A percentile compares a stretch with the other conserved stretches of the same genome.
These are phyloP conservation scores for Galerucella nymphaeae DNA, from an alignment of 2,888 invertebrate genomes.

Conservation along the genomic window DNA sequence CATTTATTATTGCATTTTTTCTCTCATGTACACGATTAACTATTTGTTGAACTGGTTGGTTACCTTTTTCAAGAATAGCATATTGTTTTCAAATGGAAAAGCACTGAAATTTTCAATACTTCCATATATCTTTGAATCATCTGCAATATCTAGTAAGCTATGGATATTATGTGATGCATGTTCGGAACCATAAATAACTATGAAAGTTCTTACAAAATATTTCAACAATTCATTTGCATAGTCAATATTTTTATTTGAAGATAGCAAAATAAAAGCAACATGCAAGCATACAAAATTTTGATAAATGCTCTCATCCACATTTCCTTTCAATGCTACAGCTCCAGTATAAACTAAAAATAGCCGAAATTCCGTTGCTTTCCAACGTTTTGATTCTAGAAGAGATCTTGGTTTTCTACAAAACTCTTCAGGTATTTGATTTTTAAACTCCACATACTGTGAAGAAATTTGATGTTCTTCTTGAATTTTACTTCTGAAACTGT, in stretches of 20 bases:
- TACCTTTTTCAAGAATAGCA: too few species aligned
- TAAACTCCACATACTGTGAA: too few species aligned
- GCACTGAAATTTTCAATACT: too few species aligned
- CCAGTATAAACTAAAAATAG: conserved; percentile 18
- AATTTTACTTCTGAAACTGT: too few species aligned
- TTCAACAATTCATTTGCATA: background rate
- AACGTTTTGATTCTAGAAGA: background rate
- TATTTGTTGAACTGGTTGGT: too few species aligned
- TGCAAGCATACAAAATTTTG: background rate
- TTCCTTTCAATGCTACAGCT: conserved; percentile 1
- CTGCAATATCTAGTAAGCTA: too few species aligned
- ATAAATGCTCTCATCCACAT: background rate
- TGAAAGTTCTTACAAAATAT: background rate
- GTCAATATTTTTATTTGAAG: background rate
- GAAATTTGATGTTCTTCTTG: too few species aligned
- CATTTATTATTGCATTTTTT: too few species aligned
- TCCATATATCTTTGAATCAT: too few species aligned
- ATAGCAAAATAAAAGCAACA: background rate
- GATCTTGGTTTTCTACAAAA: conserved; percentile 21
- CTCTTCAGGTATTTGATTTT: conserved; percentile 18
- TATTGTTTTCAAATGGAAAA: too few species aligned
- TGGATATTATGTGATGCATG: too few species aligned
- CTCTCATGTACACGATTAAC: too few species aligned
- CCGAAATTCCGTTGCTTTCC: conserved; percentile 22
- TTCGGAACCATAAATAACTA: background rate